Evolutionary conservation across 2,888 invertebrate genomes (phyloP).

Genomic region (Patella ulyssiponensis): DNA sequence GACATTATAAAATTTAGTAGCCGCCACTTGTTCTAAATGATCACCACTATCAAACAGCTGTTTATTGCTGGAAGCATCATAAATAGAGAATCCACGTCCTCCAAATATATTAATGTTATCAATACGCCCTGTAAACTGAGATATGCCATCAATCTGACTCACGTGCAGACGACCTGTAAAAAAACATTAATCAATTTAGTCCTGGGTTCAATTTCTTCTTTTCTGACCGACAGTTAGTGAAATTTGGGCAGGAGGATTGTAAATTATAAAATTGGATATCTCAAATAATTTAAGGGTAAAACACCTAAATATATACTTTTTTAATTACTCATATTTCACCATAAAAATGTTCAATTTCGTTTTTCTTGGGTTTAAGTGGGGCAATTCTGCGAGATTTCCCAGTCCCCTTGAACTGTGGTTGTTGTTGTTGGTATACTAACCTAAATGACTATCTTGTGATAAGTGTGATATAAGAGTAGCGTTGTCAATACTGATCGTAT

Average conservation of each 20-base stretch:
- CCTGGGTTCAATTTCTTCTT: too few species aligned
- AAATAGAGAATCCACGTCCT: constrained; percentile 27
- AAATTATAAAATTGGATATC: too few species aligned
- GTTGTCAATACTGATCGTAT: constrained; percentile 13
- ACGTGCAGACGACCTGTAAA: constrained; percentile 24
- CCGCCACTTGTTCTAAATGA: background rate
- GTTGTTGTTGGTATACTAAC: too few species aligned
- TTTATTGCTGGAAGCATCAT: background rate
- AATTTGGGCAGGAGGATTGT: too few species aligned
- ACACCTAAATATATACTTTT: too few species aligned
- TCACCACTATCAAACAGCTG: constrained; percentile 19
- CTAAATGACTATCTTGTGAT: constrained; percentile 11
- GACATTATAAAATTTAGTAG: constrained; percentile 11
- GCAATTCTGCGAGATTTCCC: too few species aligned
- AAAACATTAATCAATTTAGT: background rate
- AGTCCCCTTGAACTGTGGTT: too few species aligned
- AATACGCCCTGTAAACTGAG: constrained; percentile 15
- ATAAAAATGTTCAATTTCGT: too few species aligned
- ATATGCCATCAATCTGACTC: constrained; percentile 20
- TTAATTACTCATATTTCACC: too few species aligned
- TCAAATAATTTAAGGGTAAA: too few species aligned
- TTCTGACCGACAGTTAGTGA: too few species aligned
- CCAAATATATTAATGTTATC: constrained; percentile 18
- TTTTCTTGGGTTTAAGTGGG: too few species aligned
- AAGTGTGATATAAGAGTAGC: constrained; percentile 10